Conservation (phyloP, 2,888 invertebrate species). For the Ennomos quercinarius region DNA sequence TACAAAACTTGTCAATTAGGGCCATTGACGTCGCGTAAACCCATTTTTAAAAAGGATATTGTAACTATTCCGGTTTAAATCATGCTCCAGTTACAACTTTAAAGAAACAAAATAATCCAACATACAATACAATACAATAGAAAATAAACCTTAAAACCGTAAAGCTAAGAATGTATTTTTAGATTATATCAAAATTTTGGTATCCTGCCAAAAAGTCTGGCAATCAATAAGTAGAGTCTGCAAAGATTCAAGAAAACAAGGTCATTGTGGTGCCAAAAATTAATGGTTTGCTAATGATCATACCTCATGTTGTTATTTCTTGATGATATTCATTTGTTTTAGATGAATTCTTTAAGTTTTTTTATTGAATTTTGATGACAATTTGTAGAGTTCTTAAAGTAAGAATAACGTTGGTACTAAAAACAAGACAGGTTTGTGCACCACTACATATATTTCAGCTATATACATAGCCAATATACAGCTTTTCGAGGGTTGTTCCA, state of each 20-base stretch:
- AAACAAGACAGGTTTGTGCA: too few species aligned
- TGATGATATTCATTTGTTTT: neutral
- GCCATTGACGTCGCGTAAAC: too few species aligned
- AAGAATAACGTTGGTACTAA: too few species aligned
- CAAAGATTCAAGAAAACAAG: conserved; percentile 9
- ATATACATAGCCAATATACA: too few species aligned
- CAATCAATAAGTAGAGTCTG: conserved; percentile 34
- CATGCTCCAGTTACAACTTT: neutral
- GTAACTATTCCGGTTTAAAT: too few species aligned
- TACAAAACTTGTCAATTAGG: too few species aligned
- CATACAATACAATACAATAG: neutral
- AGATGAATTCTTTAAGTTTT: too few species aligned
- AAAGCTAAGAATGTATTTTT: conserved; percentile 12
- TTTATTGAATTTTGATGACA: too few species aligned
- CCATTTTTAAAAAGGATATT: too few species aligned
- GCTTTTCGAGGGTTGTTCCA: too few species aligned
- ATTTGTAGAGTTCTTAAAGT: too few species aligned
- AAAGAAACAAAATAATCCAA: neutral
- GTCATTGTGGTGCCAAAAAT: neutral
- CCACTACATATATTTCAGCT: too few species aligned
- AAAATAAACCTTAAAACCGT: neutral
- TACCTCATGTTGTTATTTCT: neutral
- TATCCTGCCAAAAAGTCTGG: conserved; percentile 35
- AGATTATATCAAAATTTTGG: conserved; percentile 20
- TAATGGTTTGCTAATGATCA: neutral